These are phyloP conservation scores for Ceryle rudis DNA, from an alignment of 2,797 vertebrate genomes.

Conservation along the genomic window DNA sequence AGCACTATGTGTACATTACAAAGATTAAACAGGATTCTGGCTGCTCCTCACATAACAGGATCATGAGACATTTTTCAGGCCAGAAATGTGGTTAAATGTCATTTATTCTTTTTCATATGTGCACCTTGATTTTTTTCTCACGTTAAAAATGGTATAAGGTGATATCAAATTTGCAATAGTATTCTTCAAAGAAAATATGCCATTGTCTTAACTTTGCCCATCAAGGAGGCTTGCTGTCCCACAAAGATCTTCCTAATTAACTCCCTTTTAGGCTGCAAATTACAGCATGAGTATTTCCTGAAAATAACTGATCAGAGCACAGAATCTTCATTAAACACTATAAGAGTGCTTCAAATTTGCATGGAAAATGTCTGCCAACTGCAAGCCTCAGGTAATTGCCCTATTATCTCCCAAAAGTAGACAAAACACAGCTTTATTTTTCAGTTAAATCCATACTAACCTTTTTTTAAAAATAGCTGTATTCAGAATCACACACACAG, in stretches of 20 bases:
- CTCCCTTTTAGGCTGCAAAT: constrained; percentile 8
- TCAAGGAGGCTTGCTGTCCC: not conserved
- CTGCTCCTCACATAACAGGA: not conserved
- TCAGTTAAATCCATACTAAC: not conserved
- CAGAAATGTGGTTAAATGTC: not conserved
- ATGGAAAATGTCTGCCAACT: constrained; percentile 34
- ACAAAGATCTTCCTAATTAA: constrained; percentile 3
- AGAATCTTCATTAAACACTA: constrained; percentile 20
- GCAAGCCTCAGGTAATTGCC: constrained; percentile 26
- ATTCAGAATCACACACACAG: not conserved
- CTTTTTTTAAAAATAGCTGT: not conserved
- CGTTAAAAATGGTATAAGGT: not conserved
- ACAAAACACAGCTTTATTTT: constrained; percentile 44
- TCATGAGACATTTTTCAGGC: not conserved
- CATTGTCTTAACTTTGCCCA: not conserved
- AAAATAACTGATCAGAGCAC: constrained; percentile 2
- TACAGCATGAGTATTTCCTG: not conserved
- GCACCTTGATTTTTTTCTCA: fast-evolving
- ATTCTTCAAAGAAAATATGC: not conserved
- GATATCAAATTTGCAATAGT: not conserved
- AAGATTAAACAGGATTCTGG: not conserved
- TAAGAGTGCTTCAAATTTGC: constrained; percentile 33
- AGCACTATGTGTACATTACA: not conserved
- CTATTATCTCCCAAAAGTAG: not conserved
- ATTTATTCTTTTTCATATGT: not conserved